Evolutionary conservation across 2,113 vertebrate genomes (phyloP), one percentile per base, ranked within the genome.

Genomic region (Cyrtonyx montezumae): DNA sequence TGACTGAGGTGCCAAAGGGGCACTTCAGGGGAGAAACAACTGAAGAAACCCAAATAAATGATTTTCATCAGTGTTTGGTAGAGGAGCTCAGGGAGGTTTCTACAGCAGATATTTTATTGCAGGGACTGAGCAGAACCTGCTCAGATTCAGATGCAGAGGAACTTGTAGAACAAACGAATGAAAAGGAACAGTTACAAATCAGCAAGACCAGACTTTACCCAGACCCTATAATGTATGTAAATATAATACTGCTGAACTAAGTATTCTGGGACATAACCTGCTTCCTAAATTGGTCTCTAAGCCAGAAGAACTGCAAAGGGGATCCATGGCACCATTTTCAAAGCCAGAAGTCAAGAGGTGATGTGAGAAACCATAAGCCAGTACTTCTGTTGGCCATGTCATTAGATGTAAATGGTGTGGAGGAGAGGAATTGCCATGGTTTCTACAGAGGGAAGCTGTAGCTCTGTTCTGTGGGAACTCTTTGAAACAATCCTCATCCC

Each of bases 361-460:
- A 49, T 67, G 25, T 67, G 65, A 49, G n/a, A 86, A 55, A 73
- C 14, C 49, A 63, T 43, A 74, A 59, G 40, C 3, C 5, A 70
- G 26, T 18, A 21, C 12, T 83, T 82, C 71, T 85, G 30, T 46
- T 45, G n/a, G 23, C 43, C 3, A 3, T 36, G 23, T 26, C 1
- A 0, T 55, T 48, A 34, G 34, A 37, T 19, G 40, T 2, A 68
- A 70, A 63, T 8, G 12, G 46, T 28, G 30, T 20, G 49, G 71
- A 48, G 73, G 5, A 49, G n/a, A 86, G 59, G 42, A 53, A 21
- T 9, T 45, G 26, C 16, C 13, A 22, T 0, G 1, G 7, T 2
- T 79, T 85, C 56, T 11, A 2, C 18, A 66, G 45, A 48, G 49
- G 23, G 67, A 65, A 70, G 9, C 22, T 7, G 15, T 22, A 15